Base-by-base conservation (phyloP, 2,113 vertebrate species). In the Empidonax traillii region DNA sequence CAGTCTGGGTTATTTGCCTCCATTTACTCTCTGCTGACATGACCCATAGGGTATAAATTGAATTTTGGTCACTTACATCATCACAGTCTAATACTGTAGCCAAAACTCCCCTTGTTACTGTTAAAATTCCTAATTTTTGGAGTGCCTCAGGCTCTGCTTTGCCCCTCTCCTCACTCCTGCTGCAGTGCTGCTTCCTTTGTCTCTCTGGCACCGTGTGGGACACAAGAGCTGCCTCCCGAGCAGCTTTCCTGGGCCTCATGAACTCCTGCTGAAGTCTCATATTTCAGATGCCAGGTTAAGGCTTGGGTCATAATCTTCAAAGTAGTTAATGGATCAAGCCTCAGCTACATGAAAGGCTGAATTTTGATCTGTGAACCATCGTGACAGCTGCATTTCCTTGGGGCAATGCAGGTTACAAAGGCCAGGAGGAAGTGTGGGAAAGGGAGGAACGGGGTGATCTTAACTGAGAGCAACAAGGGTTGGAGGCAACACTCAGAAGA, bases 221-320 rank as follows among this genome's bases (percentile, higher is more conserved):
- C 62, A 58, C 53, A 86, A 84, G 89, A 88, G 93, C 89, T 85
- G 90, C 78, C 65, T 91, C 84, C 61, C 37, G 25, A 39, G 78
- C 90, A 72, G 82, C 85, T 67, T 94, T 18, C 92, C 93, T 79
- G 92, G 86, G 90, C 88, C 85, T 95, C 94, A 89, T 87, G 74
- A 95, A 73, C 91, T 96, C 81, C 23, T 35, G 83, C 88, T 94
- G 68, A 44, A 94, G 85, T 86, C 89, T 96, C 94, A 35, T 65
- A 78, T 95, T 96, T 96, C 94, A 95, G 83, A 92, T 92, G 88
- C 90, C 92, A 94, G n/a, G 68, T 86, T 43, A 89, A 96, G 88
- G 87, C 96, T 96, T 95, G 85, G 88, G 65, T 90, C 93, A 84
- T 92, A 92, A 97, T 96, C 94, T 96, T 96, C 96, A 96, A 96